Evolutionary conservation across 2,113 vertebrate genomes (phyloP).

Genomic region (Notothenia rossii): DNA sequence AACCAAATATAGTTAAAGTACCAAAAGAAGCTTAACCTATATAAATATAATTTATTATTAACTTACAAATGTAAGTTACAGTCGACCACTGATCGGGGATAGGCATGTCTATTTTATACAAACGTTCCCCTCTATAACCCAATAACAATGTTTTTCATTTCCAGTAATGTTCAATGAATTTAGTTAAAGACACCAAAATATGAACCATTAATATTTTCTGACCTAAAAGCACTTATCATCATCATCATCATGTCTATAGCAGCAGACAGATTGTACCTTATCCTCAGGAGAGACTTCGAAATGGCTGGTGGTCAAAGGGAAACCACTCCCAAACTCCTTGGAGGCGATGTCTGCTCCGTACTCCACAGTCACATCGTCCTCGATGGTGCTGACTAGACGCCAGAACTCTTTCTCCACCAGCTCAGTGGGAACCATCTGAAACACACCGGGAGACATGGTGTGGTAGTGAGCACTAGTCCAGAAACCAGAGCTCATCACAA

Average conservation of each 20-base stretch:
- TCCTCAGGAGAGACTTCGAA: constrained; percentile 91
- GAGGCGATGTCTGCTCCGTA: constrained; percentile 98
- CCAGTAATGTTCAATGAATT: not conserved
- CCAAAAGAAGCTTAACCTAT: not conserved
- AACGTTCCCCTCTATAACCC: no score
- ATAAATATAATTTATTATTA: no score
- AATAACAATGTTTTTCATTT: not conserved
- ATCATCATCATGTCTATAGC: not conserved
- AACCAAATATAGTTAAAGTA: no score
- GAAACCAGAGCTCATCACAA: not conserved
- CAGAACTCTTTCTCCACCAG: constrained; percentile 99
- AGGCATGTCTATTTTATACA: no score
- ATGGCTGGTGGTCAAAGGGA: constrained; percentile 91
- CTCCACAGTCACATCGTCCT: constrained; percentile 98
- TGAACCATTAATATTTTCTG: not conserved
- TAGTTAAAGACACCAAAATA: not conserved
- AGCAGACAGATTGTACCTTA: constrained; percentile 84
- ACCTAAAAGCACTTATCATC: not conserved
- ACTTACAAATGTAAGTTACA: no score
- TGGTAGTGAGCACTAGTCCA: not conserved
- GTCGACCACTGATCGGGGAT: no score
- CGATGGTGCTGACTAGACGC: constrained; percentile 96
- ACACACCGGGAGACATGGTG: not conserved
- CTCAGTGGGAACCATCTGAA: constrained; percentile 98
- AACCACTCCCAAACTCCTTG: constrained; percentile 98